A percentile compares a stretch with the other conserved stretches of the same genome.
Conservation (phyloP, 1,140 invertebrate species). For the Papilio dardanus region DNA sequence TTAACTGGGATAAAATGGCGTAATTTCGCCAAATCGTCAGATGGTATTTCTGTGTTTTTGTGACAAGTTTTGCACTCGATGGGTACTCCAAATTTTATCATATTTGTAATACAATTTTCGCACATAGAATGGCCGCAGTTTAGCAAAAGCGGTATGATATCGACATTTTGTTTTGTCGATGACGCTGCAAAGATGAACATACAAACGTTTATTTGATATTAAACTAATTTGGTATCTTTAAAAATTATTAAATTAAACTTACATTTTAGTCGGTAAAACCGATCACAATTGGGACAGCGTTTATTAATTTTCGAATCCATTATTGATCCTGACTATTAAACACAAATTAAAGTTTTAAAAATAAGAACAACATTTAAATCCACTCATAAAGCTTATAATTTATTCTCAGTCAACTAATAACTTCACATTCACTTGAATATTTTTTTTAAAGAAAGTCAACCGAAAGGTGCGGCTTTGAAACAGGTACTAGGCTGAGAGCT, state of each 20-base stretch:
- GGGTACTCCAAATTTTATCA: conserved; percentile 61
- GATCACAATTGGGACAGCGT: conserved; percentile 72
- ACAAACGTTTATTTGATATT: conserved; percentile 4
- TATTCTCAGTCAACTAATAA: too few species aligned
- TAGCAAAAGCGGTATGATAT: conserved; percentile 68
- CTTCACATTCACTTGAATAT: too few species aligned
- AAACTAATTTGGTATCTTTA: neutral
- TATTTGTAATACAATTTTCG: conserved; percentile 69
- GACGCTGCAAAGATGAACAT: conserved; percentile 43
- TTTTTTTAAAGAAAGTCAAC: too few species aligned
- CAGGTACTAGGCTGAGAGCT: too few species aligned
- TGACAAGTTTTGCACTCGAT: conserved; percentile 72
- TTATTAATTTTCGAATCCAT: conserved; percentile 66
- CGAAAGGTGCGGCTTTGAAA: too few species aligned
- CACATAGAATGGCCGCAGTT: conserved; percentile 76
- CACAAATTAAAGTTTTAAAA: neutral
- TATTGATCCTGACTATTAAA: conserved; percentile 1
- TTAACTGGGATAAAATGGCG: conserved; percentile 68
- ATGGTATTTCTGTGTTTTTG: conserved; percentile 52
- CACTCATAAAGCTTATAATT: neutral
- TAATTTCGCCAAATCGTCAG: conserved; percentile 51
- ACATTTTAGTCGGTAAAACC: conserved; percentile 63
- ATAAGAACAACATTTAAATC: neutral
- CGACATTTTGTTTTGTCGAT: conserved; percentile 44
- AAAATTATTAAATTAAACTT: conserved; percentile 48